phyloP scores from a whole-genome alignment of 2,113 vertebrate species.

The Entomyzon cyanotis region DNA sequence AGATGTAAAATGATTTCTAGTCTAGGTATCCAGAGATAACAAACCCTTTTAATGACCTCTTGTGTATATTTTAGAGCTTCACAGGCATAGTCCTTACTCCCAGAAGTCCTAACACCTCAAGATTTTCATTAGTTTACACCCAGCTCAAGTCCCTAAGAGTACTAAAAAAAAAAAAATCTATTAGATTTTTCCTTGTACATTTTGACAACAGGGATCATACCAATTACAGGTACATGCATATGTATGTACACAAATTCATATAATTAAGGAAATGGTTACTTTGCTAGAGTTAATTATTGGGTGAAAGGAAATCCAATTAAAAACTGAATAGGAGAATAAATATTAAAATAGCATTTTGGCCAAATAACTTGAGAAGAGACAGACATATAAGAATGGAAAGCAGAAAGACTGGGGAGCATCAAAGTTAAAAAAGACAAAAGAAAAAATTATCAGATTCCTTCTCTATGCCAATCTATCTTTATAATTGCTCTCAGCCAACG shows the following conservation, averaged over 20 bases:
- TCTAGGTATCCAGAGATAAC: background rate
- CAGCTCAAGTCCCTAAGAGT: background rate
- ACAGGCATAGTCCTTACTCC: background rate
- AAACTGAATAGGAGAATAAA: background rate
- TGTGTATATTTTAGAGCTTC: background rate
- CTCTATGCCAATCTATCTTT: background rate
- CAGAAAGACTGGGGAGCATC: background rate
- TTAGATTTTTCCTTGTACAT: background rate
- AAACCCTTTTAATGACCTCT: background rate
- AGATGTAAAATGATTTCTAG: background rate
- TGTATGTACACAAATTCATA: background rate
- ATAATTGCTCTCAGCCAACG: background rate
- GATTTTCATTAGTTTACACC: background rate
- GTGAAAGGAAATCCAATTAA: background rate
- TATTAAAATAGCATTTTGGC: background rate
- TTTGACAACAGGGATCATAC: background rate
- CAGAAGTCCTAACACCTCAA: background rate
- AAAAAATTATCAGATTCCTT: background rate
- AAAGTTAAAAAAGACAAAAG: background rate
- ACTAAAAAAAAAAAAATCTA: background rate
- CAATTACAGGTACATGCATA: background rate
- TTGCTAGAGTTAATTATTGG: background rate
- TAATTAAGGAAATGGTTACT: background rate
- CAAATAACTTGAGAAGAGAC: background rate
- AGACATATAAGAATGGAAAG: background rate